These are phyloP conservation scores for Amorpha juglandis DNA, from an alignment of 2,888 invertebrate genomes.

Conservation along the genomic window DNA sequence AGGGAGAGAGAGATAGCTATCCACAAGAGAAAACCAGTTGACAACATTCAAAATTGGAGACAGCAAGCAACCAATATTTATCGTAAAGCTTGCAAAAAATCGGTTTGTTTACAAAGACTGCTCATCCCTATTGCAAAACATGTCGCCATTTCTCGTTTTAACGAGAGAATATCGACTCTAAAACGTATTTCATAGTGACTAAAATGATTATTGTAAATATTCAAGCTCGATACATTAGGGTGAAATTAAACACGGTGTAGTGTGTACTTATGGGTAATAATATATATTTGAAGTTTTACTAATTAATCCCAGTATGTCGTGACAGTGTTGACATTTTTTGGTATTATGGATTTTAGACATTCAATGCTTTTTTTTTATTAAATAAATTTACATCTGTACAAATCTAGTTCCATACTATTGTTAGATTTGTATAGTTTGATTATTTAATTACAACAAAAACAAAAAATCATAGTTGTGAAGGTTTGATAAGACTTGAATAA, in stretches of 20 bases:
- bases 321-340: not conserved
- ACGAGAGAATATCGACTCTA: slow-evolving; percentile 3
- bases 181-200: not conserved
- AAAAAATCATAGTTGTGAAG: too few relatives aligned
- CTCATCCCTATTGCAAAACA: slow-evolving; percentile 21
- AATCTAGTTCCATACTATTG: too few relatives aligned
- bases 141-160: slow-evolving; percentile 4
- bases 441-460: too few relatives aligned
- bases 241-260: not conserved
- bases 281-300: slow-evolving; percentile 13
- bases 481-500: too few relatives aligned
- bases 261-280: slow-evolving; percentile 8
- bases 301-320: slow-evolving; percentile 8
- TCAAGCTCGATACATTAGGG: not conserved
- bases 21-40: too few relatives aligned
- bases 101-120: slow-evolving; percentile 15
- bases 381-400: too few relatives aligned
- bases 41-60: not conserved
- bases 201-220: not conserved
- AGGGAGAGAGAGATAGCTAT: too few relatives aligned
- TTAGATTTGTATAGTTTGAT: too few relatives aligned
- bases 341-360: slow-evolving; percentile 1
- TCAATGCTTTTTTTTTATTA: too few relatives aligned
- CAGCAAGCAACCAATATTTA: not conserved
- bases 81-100: not conserved